Evolutionary conservation across 1,140 invertebrate genomes (phyloP).

Genomic region (Ceratosolen fusciceps): DNA sequence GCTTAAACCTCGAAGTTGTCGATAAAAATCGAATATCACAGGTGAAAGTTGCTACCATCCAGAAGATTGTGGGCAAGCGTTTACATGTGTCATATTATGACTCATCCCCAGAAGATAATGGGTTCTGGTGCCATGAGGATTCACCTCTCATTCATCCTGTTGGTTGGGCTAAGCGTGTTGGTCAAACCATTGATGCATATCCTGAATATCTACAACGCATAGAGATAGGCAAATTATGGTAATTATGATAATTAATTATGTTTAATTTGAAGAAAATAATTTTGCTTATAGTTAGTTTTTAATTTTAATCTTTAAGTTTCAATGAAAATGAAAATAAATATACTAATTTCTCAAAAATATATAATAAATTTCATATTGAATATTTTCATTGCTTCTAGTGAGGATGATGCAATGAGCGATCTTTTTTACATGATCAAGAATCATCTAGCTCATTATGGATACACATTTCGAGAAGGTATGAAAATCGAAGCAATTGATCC

Average conservation of each 20-base stretch:
- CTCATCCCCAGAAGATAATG: slow-evolving; percentile 81
- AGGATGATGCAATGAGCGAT: slow-evolving; percentile 82
- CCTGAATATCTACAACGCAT: slow-evolving; percentile 81
- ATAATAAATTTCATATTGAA: background rate
- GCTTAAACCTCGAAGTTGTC: slow-evolving; percentile 92
- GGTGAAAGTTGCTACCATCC: slow-evolving; percentile 90
- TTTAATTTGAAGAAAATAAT: background rate
- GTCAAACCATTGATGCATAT: slow-evolving; percentile 89
- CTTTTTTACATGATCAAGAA: slow-evolving; percentile 76
- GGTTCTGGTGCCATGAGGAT: slow-evolving; percentile 97
- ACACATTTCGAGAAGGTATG: slow-evolving; percentile 88
- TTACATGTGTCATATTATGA: slow-evolving; percentile 93
- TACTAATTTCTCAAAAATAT: background rate
- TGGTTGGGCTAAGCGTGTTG: slow-evolving; percentile 88
- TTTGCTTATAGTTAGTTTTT: background rate
- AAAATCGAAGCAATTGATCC: slow-evolving; percentile 98
- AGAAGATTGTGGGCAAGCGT: slow-evolving; percentile 91
- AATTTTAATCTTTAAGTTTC: no score
- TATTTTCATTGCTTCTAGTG: slow-evolving; percentile 52
- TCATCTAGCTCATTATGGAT: slow-evolving; percentile 66
- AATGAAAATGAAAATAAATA: background rate
- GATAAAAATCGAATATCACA: slow-evolving; percentile 96
- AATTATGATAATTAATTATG: background rate
- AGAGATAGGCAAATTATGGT: slow-evolving; percentile 71
- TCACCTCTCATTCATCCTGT: slow-evolving; percentile 95